A percentile compares a stretch with the other conserved stretches of the same genome.
phyloP scores from a whole-genome alignment of 2,797 vertebrate genomes.

The Siniperca obscura region DNA sequence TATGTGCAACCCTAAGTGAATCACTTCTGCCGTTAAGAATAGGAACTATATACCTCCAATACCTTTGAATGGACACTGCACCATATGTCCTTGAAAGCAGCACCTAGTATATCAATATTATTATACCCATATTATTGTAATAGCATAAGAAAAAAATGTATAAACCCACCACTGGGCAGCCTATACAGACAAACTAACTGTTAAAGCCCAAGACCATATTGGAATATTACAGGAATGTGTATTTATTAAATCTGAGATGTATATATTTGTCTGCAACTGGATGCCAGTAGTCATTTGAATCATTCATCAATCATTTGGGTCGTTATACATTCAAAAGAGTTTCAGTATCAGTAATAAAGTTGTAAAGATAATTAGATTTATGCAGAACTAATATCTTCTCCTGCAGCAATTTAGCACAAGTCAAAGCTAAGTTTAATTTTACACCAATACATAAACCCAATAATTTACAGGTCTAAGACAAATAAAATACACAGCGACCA shows the following conservation, averaged over 20 bases:
- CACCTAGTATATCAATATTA: not conserved
- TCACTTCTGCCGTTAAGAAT: not conserved
- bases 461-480: not conserved
- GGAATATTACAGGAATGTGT: not conserved
- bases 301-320: not conserved
- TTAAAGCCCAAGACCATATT: not conserved
- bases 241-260: not conserved
- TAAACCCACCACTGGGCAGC: not conserved
- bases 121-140: not conserved
- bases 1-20: not conserved
- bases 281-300: not conserved
- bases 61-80: not conserved
- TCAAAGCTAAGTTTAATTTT: slow-evolving; percentile 1
- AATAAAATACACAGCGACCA: not conserved
- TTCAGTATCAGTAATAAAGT: not conserved
- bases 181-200: not conserved
- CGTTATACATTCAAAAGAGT: not conserved
- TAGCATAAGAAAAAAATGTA: not conserved
- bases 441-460: not conserved
- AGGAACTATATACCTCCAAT: not conserved
- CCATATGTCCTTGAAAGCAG: not conserved
- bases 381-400: not conserved
- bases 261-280: not conserved
- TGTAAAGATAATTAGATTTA: not conserved
- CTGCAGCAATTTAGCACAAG: not conserved